Evolutionary conservation across 2,797 vertebrate species (phyloP).

Genomic region (Chromobotia macracanthus): DNA sequence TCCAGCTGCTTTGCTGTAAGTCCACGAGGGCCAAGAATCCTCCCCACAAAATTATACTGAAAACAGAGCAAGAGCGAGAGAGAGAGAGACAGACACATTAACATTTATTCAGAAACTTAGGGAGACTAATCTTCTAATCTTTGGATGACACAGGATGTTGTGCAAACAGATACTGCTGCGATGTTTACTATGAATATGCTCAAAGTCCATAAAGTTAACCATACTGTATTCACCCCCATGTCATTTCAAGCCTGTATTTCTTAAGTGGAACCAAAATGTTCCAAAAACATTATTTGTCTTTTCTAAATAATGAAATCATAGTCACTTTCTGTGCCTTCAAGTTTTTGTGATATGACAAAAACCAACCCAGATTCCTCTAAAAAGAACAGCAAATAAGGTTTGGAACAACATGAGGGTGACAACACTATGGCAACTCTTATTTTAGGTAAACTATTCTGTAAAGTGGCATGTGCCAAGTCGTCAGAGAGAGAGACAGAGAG

Average conservation of each 20-base stretch:
- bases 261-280: no score
- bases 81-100: constrained; percentile 39
- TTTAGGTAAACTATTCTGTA: background rate
- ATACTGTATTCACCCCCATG: background rate
- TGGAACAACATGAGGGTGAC: background rate
- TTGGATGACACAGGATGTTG: background rate
- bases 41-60: constrained; percentile 86
- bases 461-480: background rate
- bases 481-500: background rate
- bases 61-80: constrained; percentile 50
- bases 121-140: constrained; percentile 20
- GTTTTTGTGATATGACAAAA: background rate
- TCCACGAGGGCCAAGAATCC: constrained; percentile 83
- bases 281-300: no score
- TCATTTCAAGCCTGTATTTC: background rate
- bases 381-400: no score
- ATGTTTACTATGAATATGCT: background rate
- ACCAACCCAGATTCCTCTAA: background rate
- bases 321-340: background rate
- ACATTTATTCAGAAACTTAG: constrained; percentile 38
- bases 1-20: constrained; percentile 85
- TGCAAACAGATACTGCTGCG: background rate
- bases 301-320: background rate
- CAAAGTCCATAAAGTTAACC: background rate
- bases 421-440: background rate